These are phyloP conservation scores for Habropoda laboriosa DNA, from an alignment of 1,140 invertebrate species.

Conservation along the genomic window DNA sequence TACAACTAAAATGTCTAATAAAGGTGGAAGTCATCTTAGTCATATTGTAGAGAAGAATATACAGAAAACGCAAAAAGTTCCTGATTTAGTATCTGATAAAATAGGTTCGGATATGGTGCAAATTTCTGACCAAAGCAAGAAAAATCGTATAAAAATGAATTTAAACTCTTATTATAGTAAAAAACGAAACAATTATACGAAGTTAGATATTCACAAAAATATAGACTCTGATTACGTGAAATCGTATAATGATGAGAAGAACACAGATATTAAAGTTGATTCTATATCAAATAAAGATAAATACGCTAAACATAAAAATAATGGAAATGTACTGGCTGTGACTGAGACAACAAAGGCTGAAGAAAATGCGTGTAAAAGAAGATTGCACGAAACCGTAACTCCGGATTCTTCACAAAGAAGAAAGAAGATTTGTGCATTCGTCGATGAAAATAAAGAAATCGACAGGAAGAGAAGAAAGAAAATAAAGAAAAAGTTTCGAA, in stretches of 20 bases:
- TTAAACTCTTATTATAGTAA: neutral
- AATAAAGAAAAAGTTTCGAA: conserved; percentile 1
- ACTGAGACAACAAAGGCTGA: neutral
- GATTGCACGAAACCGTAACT: neutral
- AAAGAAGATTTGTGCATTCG: neutral
- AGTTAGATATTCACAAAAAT: neutral
- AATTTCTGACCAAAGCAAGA: neutral
- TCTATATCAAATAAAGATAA: neutral
- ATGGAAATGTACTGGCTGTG: too few relatives aligned
- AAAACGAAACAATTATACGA: neutral
- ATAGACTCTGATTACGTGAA: neutral
- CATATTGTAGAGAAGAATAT: neutral
- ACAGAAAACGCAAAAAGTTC: neutral
- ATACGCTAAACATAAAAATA: too few relatives aligned
- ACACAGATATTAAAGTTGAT: neutral
- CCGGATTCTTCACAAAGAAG: neutral
- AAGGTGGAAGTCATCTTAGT: neutral
- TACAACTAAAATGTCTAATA: neutral
- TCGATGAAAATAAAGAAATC: neutral
- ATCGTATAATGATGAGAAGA: neutral
- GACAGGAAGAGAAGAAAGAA: neutral
- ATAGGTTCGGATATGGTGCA: too few relatives aligned
- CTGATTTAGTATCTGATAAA: neutral
- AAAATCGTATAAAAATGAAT: neutral
- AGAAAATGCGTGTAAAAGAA: neutral